Conservation (phyloP, 2,797 vertebrate genomes). For the Cygnus olor region DNA sequence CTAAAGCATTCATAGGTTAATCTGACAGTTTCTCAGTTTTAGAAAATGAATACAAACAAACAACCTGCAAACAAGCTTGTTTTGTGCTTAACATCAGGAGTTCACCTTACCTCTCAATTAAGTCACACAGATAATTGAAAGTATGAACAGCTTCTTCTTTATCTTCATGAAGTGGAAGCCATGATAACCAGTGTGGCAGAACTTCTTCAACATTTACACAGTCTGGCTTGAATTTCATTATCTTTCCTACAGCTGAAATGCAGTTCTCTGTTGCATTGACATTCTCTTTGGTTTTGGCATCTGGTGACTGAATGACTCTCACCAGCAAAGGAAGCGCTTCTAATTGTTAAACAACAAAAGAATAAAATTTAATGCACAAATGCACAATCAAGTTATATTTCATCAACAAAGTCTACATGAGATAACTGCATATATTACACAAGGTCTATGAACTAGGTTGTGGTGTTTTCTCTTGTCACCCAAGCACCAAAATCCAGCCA, state of each 20-base stretch:
- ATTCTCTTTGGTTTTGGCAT: conserved; percentile 95
- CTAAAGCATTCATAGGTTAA: background rate
- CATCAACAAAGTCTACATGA: background rate
- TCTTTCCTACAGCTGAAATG: conserved; percentile 97
- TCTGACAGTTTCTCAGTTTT: background rate
- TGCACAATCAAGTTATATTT: background rate
- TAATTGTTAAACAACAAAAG: conserved; percentile 28
- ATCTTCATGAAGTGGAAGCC: conserved; percentile 98
- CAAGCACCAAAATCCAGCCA: background rate
- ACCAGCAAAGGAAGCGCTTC: conserved; percentile 95
- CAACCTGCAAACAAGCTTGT: background rate
- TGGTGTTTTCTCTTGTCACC: background rate
- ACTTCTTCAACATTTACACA: conserved; percentile 93
- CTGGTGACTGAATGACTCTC: conserved; percentile 91
- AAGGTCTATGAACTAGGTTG: no score
- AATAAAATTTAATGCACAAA: background rate
- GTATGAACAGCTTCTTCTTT: conserved; percentile 98
- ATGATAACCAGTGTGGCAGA: conserved; percentile 96
- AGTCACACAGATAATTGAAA: conserved; percentile 94
- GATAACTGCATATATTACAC: background rate
- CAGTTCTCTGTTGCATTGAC: conserved; percentile 99
- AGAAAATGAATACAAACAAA: background rate
- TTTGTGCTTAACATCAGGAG: background rate
- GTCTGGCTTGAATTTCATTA: conserved; percentile 94
- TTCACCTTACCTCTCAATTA: conserved; percentile 91